A percentile compares a stretch with the other conserved stretches of the same genome.
Evolutionary conservation across 2,888 invertebrate genomes (phyloP).

Genomic region (Archips crataeganus): DNA sequence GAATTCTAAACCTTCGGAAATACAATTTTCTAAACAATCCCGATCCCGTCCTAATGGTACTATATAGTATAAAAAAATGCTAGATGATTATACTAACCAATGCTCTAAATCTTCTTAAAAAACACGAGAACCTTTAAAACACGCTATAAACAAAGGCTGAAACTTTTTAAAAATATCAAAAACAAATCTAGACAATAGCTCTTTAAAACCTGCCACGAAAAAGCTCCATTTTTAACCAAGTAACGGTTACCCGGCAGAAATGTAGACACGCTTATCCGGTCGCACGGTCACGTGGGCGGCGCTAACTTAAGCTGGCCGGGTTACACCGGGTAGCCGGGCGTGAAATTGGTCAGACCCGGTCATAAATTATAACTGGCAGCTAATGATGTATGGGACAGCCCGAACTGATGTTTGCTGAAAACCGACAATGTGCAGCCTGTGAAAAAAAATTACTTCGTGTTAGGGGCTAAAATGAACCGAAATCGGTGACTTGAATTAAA

Average conservation of each 20-base stretch:
- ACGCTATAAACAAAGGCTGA: not conserved
- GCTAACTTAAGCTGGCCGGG: constrained; percentile 30
- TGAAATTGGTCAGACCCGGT: constrained; percentile 52
- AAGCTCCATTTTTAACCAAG: constrained; percentile 29
- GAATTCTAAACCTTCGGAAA: too few relatives aligned
- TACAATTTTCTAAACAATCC: too few relatives aligned
- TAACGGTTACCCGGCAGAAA: constrained; percentile 16
- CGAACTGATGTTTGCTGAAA: constrained; percentile 10
- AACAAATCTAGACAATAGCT: constrained; percentile 6
- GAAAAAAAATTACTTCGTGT: not conserved
- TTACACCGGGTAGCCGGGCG: constrained; percentile 46
- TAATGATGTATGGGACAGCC: constrained; percentile 53
- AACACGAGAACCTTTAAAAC: not conserved
- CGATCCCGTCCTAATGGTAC: too few relatives aligned
- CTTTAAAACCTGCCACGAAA: constrained; percentile 24
- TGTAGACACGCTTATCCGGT: not conserved
- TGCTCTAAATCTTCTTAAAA: not conserved
- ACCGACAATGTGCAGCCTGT: constrained; percentile 2
- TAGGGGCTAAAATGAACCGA: too few relatives aligned
- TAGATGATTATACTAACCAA: too few relatives aligned
- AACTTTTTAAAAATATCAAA: not conserved
- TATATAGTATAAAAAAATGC: too few relatives aligned
- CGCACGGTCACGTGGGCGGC: not conserved
- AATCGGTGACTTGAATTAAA: too few relatives aligned
- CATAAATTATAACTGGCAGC: constrained; percentile 56